Evolutionary conservation across 1,140 invertebrate species (phyloP).

Genomic region (Penaeus chinensis): DNA sequence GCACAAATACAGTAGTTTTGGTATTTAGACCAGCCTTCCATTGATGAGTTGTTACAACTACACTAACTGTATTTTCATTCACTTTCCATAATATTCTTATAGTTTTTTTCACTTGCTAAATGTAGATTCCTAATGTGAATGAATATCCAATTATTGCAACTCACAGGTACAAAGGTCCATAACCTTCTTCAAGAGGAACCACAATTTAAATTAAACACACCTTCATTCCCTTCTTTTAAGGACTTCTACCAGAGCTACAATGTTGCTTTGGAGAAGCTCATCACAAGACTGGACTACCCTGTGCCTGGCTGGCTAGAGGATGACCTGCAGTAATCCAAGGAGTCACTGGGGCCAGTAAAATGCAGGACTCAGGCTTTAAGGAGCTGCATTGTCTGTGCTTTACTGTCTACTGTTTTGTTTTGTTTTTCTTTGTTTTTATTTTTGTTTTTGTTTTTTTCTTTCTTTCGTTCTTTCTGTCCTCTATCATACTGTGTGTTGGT

Average conservation of each 20-base stretch:
- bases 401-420: background rate
- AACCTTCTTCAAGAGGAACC: no score
- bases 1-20: background rate
- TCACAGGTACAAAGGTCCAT: no score
- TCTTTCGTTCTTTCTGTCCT: background rate
- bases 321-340: constrained; percentile 74
- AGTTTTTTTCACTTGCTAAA: background rate
- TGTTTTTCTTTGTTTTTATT: background rate
- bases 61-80: background rate
- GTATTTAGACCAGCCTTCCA: no score
- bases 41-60: background rate
- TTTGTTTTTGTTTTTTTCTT: background rate
- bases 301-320: constrained; percentile 95
- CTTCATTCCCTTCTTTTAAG: constrained; percentile 63
- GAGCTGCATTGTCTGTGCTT: constrained; percentile 67
- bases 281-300: constrained; percentile 83
- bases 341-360: background rate
- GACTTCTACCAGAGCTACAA: constrained; percentile 93
- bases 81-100: background rate
- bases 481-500: background rate
- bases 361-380: constrained; percentile 65
- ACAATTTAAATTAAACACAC: no score
- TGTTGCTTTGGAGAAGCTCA: constrained; percentile 90
- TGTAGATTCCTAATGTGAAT: no score
- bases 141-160: no score